Base-by-base conservation (phyloP, 1,140 invertebrate species). In the Liolophura sinensis region DNA sequence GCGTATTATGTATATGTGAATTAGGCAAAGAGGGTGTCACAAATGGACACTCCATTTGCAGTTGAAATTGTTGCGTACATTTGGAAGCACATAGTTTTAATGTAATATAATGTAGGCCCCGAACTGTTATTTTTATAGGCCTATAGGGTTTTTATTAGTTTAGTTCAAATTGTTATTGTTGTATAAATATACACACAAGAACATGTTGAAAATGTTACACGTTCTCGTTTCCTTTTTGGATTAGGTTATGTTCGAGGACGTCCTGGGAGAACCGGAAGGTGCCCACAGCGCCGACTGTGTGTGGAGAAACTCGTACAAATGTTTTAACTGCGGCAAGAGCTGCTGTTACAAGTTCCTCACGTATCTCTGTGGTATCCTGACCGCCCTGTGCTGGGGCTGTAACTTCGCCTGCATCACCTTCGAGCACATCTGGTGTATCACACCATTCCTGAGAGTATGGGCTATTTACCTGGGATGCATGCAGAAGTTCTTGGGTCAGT, bases 211-310 rank as follows among this genome's bases (percentile, higher is more conserved):
- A 40, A 40, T 40, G 9, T 9, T 40, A 40, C 31, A 40, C 3
- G 31, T 40, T 3, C 31, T 58, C 46, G 3, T 48, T 52, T 27
- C 27, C 60, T 62, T 59, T 40, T 58, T 18, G 61, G 65, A 78
- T 15, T 59, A 81, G 78, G 70, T 78, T 3, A 46, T 64, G 22
- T 93, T 91, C 89, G 89, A 91, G 69, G 91, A 93, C 72, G 88
- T 92, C 52, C 88, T 93, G 46, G 92, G 90, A 0, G 92, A 93
- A 82, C 91, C 92, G 9, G 89, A 91, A 63, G 89, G 89, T 3
- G 89, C 90, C 7, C 85, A 90, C 50, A 91, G 90, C 70, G 88
- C 90, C 1, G 89, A 92, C 78, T 91, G 90, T 77, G 90, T 90
- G 46, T 93, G 92, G 92, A 85, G 87, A 27, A 82, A 90, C 18